Base-by-base conservation (phyloP, 2,113 vertebrate species). In the Geococcyx californianus region DNA sequence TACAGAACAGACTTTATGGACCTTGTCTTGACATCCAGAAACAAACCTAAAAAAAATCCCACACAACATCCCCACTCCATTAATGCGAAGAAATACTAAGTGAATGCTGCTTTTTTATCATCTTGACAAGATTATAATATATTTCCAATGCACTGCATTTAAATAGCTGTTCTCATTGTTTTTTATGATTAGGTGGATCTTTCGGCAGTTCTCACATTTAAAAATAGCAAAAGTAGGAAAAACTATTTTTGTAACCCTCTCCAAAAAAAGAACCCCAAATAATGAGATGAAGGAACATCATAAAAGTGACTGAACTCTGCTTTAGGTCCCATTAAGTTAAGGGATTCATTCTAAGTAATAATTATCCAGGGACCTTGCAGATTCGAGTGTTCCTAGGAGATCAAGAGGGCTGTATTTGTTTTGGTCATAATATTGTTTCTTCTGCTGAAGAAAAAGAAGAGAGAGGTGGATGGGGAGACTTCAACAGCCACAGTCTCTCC, bases 21-120 rank as follows among this genome's bases (percentile, higher is more conserved):
- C 9, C 56, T 42, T 44, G 33, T 54, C 54, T 21, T 51, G 14
- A 62, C 67, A 47, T 44, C 34, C 34, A 89, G 69, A 60, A 72
- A 80, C 72, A 55, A 69, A 25, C 16, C 18, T 60, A 21, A 42
- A 85, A n/a, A 21, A 36, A 17, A 1, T 8, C 10, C 5, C 42
- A 25, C 0, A 2, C 29, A 45, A 8, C 12, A 1, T 8, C 31
- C 5, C 0, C 6, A 6, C 28, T 33, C 5, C 3, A 16, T 36
- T 34, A 51, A 24, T 14, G 77, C 52, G 29, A 62, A 93, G 34
- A 6, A 81, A 42, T 54, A 77, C 44, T 25, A 70, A 88, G 56
- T 33, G 40, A 79, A 70, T 14, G 11, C 9, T 64, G 4, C 56
- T 64, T 63, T 75, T 74, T 86, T 14, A 58, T 74, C 23, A 4